phyloP scores from a whole-genome alignment of 92 coral and sea anemone species.

The Blastomussa wellsi region DNA sequence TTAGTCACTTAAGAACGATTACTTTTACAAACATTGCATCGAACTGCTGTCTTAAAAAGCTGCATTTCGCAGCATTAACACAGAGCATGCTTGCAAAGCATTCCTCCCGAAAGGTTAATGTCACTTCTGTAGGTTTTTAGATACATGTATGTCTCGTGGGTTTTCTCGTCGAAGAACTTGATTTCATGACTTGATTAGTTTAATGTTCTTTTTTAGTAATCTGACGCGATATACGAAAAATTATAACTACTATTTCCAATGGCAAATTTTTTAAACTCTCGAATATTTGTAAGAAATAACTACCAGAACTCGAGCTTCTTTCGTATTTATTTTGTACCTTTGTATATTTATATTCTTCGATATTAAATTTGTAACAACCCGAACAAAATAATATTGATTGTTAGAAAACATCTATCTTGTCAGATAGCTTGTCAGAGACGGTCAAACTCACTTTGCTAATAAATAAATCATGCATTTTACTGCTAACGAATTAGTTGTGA shows the following conservation, averaged over 20 bases:
- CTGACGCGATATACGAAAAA: conserved; percentile 3
- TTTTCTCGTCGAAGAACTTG: neutral
- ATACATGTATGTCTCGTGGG: neutral
- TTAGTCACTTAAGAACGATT: neutral
- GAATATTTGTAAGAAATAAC: conserved; percentile 44
- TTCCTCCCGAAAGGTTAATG: neutral
- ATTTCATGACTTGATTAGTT: neutral
- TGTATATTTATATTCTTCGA: conserved; percentile 56
- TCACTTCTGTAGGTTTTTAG: neutral
- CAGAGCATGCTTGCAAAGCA: neutral
- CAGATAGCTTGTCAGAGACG: conserved; percentile 20
- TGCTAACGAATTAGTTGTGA: neutral
- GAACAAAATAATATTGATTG: conserved; percentile 38
- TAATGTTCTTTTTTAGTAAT: neutral
- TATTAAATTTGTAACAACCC: conserved; percentile 47
- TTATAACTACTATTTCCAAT: conserved; percentile 33
- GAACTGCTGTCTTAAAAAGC: neutral
- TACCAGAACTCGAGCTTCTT: conserved; percentile 36
- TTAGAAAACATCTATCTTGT: conserved; percentile 13
- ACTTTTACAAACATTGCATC: neutral
- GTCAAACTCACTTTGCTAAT: conserved; percentile 39
- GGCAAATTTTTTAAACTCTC: conserved; percentile 36
- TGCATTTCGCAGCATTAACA: neutral
- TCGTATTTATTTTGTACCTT: conserved; percentile 59
- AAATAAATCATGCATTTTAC: conserved; percentile 34